Conservation (phyloP, 2,797 vertebrate species). For the Aldrovandia affinis region DNA sequence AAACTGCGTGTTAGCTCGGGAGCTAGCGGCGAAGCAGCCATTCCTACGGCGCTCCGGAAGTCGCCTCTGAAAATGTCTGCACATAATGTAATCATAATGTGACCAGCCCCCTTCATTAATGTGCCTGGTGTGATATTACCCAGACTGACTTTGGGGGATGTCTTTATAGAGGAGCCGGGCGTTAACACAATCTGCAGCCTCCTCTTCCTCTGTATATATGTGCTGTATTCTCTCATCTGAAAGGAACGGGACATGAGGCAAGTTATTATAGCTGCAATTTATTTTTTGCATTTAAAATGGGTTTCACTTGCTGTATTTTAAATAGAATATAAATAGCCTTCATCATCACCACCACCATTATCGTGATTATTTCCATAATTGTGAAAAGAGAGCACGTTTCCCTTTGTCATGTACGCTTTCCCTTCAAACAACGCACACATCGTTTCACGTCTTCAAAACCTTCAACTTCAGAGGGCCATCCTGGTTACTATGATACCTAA, state of each 20-base stretch:
- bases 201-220: background rate
- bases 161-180: constrained; percentile 27
- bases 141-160: constrained; percentile 64
- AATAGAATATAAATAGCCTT: background rate
- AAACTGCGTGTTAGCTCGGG: too few relatives aligned
- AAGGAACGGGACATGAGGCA: background rate
- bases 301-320: background rate
- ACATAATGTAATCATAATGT: constrained; percentile 77
- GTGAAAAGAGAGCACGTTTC: background rate
- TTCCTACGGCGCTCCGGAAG: too few relatives aligned
- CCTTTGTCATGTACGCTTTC: background rate
- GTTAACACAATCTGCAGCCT: constrained; percentile 18
- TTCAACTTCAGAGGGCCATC: background rate
- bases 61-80: too few relatives aligned
- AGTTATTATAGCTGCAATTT: background rate
- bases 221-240: background rate
- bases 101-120: constrained; percentile 55
- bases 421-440: background rate
- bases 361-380: background rate
- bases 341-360: background rate
- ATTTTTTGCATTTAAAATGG: background rate
- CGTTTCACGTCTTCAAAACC: background rate
- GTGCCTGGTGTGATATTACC: constrained; percentile 49
- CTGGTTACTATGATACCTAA: constrained; percentile 22
- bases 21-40: too few relatives aligned